Conservation (phyloP, 2,888 invertebrate genomes). For the Diaprepes abbreviatus region DNA sequence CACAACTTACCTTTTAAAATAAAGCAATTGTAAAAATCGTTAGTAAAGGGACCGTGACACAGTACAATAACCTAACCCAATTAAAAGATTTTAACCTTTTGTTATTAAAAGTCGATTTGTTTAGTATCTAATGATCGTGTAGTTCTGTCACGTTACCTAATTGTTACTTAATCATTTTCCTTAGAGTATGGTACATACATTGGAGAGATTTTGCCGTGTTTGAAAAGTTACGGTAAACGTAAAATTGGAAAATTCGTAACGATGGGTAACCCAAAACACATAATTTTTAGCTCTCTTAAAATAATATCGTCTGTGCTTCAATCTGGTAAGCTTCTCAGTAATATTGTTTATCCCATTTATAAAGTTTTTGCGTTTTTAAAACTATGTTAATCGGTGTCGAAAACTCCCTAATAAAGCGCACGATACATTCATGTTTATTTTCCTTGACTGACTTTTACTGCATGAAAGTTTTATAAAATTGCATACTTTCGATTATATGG, state of each 20-base stretch:
- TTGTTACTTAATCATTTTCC: slow-evolving; percentile 28
- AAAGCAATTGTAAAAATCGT: slow-evolving; percentile 9
- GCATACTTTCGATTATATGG: slow-evolving; percentile 25
- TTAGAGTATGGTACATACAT: not conserved
- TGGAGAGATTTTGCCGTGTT: not conserved
- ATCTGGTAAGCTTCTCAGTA: too few relatives aligned
- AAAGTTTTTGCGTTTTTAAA: too few relatives aligned
- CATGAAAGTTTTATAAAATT: slow-evolving; percentile 22
- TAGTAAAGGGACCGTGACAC: slow-evolving; percentile 28
- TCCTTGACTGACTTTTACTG: slow-evolving; percentile 38
- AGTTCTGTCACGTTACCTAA: slow-evolving; percentile 33
- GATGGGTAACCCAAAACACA: too few relatives aligned
- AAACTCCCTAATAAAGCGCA: not conserved
- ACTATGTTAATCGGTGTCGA: too few relatives aligned
- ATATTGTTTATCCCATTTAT: too few relatives aligned
- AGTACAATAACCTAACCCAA: slow-evolving; percentile 36
- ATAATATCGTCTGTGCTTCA: too few relatives aligned
- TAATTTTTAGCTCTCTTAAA: too few relatives aligned
- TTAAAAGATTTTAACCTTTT: slow-evolving; percentile 36
- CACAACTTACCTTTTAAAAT: slow-evolving; percentile 3
- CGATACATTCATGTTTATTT: slow-evolving; percentile 25
- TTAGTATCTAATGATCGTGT: slow-evolving; percentile 24
- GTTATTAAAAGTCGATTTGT: slow-evolving; percentile 33
- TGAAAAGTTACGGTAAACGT: too few relatives aligned
- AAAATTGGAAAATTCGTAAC: too few relatives aligned